These are phyloP conservation scores for Drosophila albomicans DNA, from an alignment of 1,140 invertebrate species.

Conservation along the genomic window DNA sequence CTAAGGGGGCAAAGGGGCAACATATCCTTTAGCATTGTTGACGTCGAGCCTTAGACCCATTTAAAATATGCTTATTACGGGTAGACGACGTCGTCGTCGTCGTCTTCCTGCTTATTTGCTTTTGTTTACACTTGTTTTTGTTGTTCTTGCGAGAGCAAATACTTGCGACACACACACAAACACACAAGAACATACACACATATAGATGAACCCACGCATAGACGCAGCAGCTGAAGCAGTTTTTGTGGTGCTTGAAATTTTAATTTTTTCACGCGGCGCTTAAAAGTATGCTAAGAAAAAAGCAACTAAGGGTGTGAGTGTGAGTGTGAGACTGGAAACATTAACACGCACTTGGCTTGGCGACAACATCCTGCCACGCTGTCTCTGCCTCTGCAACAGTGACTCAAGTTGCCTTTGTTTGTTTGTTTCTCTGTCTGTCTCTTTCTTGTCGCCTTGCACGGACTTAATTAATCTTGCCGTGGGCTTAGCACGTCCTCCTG, in stretches of 20 bases:
- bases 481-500: slow-evolving; percentile 72
- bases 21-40: slow-evolving; percentile 66
- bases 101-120: slow-evolving; percentile 70
- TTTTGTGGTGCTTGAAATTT: slow-evolving; percentile 72
- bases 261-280: slow-evolving; percentile 78
- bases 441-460: slow-evolving; percentile 46
- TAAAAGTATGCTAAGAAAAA: slow-evolving; percentile 65
- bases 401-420: slow-evolving; percentile 37
- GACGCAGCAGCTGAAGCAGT: slow-evolving; percentile 48
- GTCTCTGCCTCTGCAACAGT: slow-evolving; percentile 5
- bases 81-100: slow-evolving; percentile 37
- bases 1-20: not conserved
- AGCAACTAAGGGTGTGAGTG: not conserved
- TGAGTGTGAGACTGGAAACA: slow-evolving; percentile 36
- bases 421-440: slow-evolving; percentile 16
- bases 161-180: slow-evolving; percentile 39
- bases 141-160: slow-evolving; percentile 64
- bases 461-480: slow-evolving; percentile 79
- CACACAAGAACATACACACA: slow-evolving; percentile 33
- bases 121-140: slow-evolving; percentile 66
- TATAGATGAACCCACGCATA: slow-evolving; percentile 27
- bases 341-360: slow-evolving; percentile 41
- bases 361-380: slow-evolving; percentile 15
- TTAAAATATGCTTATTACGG: slow-evolving; percentile 71
- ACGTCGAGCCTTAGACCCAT: slow-evolving; percentile 46